Percentiles rank a stretch among this genome's conserved stretches.
phyloP scores from a whole-genome alignment of 2,888 invertebrate genomes.

The Seira musarum region DNA sequence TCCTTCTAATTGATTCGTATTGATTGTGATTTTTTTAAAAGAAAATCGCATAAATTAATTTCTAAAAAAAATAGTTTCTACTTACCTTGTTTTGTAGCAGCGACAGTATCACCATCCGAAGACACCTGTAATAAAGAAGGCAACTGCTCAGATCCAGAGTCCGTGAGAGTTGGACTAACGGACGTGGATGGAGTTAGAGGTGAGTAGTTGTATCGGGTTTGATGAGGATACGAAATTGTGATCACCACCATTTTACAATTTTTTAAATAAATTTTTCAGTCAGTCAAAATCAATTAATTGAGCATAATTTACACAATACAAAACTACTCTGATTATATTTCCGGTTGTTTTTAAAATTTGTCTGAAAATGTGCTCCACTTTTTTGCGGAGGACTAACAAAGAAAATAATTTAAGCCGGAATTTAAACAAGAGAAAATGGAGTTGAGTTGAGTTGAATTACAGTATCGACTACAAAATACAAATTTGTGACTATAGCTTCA shows the following conservation, averaged over 20 bases:
- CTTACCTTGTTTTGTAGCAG: slow-evolving; percentile 70
- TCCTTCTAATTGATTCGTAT: neutral
- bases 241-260: slow-evolving; percentile 69
- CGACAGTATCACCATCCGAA: slow-evolving; percentile 69
- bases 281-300: neutral
- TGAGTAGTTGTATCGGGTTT: slow-evolving; percentile 67
- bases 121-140: slow-evolving; percentile 70
- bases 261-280: neutral
- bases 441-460: too few species aligned
- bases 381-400: neutral
- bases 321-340: slow-evolving; percentile 10
- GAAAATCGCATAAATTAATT: neutral
- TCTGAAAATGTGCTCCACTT: neutral
- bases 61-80: neutral
- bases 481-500: too few species aligned
- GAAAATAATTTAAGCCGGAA: too few species aligned
- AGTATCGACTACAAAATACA: too few species aligned
- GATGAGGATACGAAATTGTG: slow-evolving; percentile 70
- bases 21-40: neutral
- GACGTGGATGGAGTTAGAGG: slow-evolving; percentile 68
- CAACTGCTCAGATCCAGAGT: slow-evolving; percentile 68
- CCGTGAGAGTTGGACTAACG: slow-evolving; percentile 68
- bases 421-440: too few species aligned
- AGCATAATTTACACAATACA: neutral
- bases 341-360: too few species aligned